Percentiles rank a stretch among this genome's conserved stretches.
Evolutionary conservation across 2,888 invertebrate genomes (phyloP).

Genomic region (Dynastes hyllus): DNA sequence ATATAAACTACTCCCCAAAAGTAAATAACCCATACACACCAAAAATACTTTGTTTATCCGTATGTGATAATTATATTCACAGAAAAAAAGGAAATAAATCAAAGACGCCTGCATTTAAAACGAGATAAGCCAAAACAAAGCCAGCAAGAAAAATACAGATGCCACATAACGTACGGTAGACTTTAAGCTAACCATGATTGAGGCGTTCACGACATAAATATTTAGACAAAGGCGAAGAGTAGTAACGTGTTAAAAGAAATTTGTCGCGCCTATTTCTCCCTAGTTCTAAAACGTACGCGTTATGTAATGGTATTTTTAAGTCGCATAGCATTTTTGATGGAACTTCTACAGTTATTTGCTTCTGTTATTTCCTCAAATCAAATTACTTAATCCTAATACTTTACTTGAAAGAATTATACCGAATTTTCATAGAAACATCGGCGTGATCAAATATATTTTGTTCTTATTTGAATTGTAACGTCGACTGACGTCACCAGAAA

Average conservation of each 20-base stretch:
- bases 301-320: no score
- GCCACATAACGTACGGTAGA: slow-evolving; percentile 12
- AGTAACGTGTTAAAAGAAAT: slow-evolving; percentile 42
- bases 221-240: slow-evolving; percentile 37
- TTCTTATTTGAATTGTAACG: no score
- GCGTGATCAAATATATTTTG: no score
- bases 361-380: no score
- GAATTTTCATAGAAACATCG: no score
- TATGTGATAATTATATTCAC: slow-evolving; percentile 26
- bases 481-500: no score
- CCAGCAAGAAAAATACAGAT: slow-evolving; percentile 23
- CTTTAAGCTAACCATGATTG: slow-evolving; percentile 28
- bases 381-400: no score
- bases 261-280: slow-evolving; percentile 30
- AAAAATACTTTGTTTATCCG: background rate
- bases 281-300: background rate
- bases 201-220: slow-evolving; percentile 37
- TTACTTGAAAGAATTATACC: no score
- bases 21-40: background rate
- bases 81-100: slow-evolving; percentile 15
- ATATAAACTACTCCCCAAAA: background rate
- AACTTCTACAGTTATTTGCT: no score
- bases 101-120: slow-evolving; percentile 9
- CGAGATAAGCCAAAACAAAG: slow-evolving; percentile 16
- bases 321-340: no score